Percentiles rank a stretch among this genome's conserved stretches.
phyloP scores from a whole-genome alignment of 2,888 invertebrate genomes.

The Luffia ferchaultella region DNA sequence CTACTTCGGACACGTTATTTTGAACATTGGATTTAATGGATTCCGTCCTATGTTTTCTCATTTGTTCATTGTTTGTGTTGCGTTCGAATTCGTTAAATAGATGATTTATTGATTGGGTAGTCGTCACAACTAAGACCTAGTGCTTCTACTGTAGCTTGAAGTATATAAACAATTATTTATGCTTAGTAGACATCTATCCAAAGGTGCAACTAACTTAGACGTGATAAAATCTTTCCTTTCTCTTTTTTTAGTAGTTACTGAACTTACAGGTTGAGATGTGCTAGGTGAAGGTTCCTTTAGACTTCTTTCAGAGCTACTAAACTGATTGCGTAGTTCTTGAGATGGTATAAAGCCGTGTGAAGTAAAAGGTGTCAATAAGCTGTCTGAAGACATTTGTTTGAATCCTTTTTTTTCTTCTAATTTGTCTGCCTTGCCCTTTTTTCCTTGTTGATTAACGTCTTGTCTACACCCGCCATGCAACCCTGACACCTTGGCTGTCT shows the following conservation, averaged over 20 bases:
- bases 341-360: neutral
- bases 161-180: constrained; percentile 13
- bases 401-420: neutral
- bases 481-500: constrained; percentile 20
- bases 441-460: constrained; percentile 20
- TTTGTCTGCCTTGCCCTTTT: constrained; percentile 12
- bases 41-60: constrained; percentile 19
- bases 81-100: constrained; percentile 21
- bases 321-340: neutral
- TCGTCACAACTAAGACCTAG: constrained; percentile 2
- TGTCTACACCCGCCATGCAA: constrained; percentile 19
- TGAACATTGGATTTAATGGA: constrained; percentile 25
- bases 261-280: neutral
- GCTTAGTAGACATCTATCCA: constrained; percentile 14
- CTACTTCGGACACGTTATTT: constrained; percentile 21
- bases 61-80: no score
- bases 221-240: constrained; percentile 9
- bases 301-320: neutral
- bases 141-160: constrained; percentile 8
- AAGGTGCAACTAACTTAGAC: constrained; percentile 11
- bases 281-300: neutral
- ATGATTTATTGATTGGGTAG: constrained; percentile 7
- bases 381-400: neutral
- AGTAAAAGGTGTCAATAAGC: neutral
- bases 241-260: constrained; percentile 1